Conservation (phyloP, 2,797 vertebrate species). For the Champsocephalus gunnari region DNA sequence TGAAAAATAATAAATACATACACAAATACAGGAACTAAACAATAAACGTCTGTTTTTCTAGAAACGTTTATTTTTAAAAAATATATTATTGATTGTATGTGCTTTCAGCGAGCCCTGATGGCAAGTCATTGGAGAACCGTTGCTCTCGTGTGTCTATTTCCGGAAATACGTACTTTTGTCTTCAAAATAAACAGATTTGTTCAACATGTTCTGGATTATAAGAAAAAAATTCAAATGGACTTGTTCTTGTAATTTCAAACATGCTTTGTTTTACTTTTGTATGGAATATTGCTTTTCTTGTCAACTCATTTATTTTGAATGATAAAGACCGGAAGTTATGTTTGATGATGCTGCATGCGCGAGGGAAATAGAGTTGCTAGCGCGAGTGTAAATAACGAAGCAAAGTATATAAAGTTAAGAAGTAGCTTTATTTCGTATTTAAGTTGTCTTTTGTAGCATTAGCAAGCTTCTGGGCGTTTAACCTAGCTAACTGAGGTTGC, state of each 20-base stretch:
- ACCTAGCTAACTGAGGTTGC: fast-evolving
- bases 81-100: too few relatives aligned
- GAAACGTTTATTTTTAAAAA: too few relatives aligned
- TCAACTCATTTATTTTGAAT: too few relatives aligned
- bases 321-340: too few relatives aligned
- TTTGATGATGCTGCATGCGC: neutral
- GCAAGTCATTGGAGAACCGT: fast-evolving
- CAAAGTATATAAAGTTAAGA: neutral
- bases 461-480: fast-evolving
- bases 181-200: slow-evolving; percentile 36
- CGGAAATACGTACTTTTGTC: neutral
- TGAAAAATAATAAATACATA: too few relatives aligned
- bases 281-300: too few relatives aligned
- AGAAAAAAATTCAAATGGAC: neutral
- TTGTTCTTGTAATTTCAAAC: neutral
- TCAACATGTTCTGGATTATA: neutral
- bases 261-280: neutral
- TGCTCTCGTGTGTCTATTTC: neutral
- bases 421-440: fast-evolving
- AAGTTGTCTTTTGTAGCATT: fast-evolving
- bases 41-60: too few relatives aligned
- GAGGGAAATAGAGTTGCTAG: slow-evolving; percentile 29
- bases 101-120: slow-evolving; percentile 2
- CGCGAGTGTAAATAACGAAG: neutral
- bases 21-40: too few relatives aligned